These are phyloP conservation scores for Myioborus miniatus DNA, from an alignment of 2,797 vertebrate species.

Conservation along the genomic window DNA sequence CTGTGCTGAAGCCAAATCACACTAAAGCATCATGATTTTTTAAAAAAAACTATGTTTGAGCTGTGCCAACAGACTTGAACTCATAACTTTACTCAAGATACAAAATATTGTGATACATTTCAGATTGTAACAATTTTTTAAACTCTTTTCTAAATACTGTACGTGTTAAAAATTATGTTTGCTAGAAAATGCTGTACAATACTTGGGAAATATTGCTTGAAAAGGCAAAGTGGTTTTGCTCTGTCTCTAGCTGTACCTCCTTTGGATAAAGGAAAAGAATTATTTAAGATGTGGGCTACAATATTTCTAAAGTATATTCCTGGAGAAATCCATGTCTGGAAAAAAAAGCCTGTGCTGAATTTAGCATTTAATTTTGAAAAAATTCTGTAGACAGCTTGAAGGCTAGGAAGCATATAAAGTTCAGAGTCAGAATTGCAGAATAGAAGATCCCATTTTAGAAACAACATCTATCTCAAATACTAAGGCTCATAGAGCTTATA, in stretches of 20 bases:
- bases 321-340: not conserved
- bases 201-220: not conserved
- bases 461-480: not conserved
- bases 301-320: not conserved
- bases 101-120: not conserved
- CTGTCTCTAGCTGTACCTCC: not conserved
- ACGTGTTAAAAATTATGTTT: not conserved
- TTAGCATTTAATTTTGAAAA: not conserved
- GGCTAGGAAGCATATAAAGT: not conserved
- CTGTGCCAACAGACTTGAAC: not conserved
- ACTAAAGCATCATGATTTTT: not conserved
- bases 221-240: not conserved
- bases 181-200: not conserved
- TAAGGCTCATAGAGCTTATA: not conserved
- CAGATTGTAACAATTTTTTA: accelerated
- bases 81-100: not conserved
- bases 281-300: not conserved
- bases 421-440: not conserved
- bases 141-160: not conserved
- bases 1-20: not conserved
- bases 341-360: not conserved
- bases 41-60: not conserved
- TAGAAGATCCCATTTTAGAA: not conserved
- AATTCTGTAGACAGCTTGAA: not conserved
- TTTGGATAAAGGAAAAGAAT: not conserved